phyloP scores from a whole-genome alignment of 1,140 invertebrate species.

The Brachionus koreanus region DNA sequence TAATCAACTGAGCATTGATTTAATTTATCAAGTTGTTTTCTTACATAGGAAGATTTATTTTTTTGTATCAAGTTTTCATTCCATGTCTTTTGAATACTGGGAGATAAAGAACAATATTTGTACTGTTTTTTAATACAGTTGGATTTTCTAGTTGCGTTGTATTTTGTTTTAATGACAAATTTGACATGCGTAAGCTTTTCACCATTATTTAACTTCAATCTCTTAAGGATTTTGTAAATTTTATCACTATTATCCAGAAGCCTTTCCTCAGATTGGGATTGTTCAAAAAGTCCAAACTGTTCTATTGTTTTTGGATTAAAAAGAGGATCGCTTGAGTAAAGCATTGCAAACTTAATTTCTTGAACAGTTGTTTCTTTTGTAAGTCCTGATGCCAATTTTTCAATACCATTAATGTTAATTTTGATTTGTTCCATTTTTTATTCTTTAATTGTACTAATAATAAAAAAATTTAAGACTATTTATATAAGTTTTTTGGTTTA shows the following conservation, averaged over 20 bases:
- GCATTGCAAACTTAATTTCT: constrained; percentile 1
- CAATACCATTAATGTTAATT: constrained; percentile 1
- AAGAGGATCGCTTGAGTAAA: not conserved
- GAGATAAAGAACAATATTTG: constrained; percentile 4
- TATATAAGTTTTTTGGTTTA: not conserved
- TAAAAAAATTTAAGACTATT: too few species aligned
- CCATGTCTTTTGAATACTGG: constrained; percentile 13
- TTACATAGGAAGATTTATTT: constrained; percentile 6
- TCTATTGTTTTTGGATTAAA: not conserved
- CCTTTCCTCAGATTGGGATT: not conserved
- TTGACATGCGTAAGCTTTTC: not conserved
- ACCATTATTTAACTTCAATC: not conserved
- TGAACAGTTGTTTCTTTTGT: constrained; percentile 5
- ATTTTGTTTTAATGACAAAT: not conserved
- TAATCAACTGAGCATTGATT: not conserved
- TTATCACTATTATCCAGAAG: not conserved
- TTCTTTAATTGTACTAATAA: not conserved
- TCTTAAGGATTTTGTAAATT: not conserved
- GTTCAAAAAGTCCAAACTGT: not conserved
- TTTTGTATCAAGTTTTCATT: not conserved
- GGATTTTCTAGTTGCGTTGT: not conserved
- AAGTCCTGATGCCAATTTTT: not conserved
- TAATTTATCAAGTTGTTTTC: not conserved
- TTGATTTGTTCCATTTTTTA: not conserved
- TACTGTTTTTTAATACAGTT: not conserved